Conservation (phyloP, 2,888 invertebrate species). For the Creontiades dilutus region DNA sequence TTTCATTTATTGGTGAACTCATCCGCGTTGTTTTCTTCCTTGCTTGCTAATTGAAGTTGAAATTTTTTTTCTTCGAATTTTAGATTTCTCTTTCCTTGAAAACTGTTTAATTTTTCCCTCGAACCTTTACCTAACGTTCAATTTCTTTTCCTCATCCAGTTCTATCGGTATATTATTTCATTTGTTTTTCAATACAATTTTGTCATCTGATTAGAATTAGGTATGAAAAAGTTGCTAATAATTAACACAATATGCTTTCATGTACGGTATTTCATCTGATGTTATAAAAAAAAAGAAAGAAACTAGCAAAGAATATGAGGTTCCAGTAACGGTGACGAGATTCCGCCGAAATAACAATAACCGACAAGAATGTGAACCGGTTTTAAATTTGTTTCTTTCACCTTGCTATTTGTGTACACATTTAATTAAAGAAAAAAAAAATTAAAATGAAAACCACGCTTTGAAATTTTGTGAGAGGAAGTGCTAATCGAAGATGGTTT, state of each 20-base stretch:
- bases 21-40: neutral
- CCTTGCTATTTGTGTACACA: slow-evolving; percentile 41
- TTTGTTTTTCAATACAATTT: slow-evolving; percentile 18
- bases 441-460: neutral
- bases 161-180: neutral
- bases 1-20: neutral
- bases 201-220: slow-evolving; percentile 43
- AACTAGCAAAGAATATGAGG: neutral
- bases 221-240: slow-evolving; percentile 42
- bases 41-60: neutral
- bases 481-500: neutral
- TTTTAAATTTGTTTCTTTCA: slow-evolving; percentile 3
- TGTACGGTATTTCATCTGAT: slow-evolving; percentile 36
- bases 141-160: slow-evolving; percentile 18
- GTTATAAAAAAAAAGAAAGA: slow-evolving; percentile 26
- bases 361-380: slow-evolving; percentile 34
- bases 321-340: neutral
- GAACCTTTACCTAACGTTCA: neutral
- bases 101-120: neutral
- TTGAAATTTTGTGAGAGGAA: slow-evolving; percentile 9
- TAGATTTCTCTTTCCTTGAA: neutral
- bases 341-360: neutral
- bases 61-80: neutral
- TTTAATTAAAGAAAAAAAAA: neutral
- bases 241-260: slow-evolving; percentile 46